Percentiles rank a stretch among this genome's conserved stretches.
Conservation (phyloP, 2,113 vertebrate species). For the Daboia siamensis region DNA sequence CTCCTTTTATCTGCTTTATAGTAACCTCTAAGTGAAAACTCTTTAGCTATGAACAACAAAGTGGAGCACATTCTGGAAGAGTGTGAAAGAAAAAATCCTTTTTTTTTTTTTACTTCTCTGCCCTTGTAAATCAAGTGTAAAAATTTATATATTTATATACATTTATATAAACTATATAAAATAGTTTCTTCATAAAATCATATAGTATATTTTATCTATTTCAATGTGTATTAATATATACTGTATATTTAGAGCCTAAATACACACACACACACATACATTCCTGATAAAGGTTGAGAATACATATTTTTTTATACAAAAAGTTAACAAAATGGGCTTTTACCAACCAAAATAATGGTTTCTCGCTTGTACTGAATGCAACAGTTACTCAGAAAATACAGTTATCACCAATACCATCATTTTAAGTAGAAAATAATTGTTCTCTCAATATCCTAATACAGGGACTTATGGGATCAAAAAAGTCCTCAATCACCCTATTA, state of each 20-base stretch:
- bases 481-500: not conserved
- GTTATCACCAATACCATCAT: not conserved
- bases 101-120: not conserved
- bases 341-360: not conserved
- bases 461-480: not conserved
- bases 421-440: not conserved
- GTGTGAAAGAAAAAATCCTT: not conserved
- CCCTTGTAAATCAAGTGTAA: not conserved
- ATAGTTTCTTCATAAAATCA: not conserved
- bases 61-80: not conserved
- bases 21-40: not conserved
- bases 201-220: not conserved
- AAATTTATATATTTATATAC: no score
- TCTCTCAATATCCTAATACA: not conserved
- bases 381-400: not conserved
- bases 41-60: not conserved
- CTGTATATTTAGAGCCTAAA: not conserved
- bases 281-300: not conserved
- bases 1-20: not conserved
- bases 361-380: not conserved
- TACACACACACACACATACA: not conserved
- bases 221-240: not conserved
- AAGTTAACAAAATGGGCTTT: not conserved
- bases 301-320: not conserved
- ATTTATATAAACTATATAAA: not conserved